phyloP scores from a whole-genome alignment of 2,113 vertebrate genomes.

The Tetrax tetrax region DNA sequence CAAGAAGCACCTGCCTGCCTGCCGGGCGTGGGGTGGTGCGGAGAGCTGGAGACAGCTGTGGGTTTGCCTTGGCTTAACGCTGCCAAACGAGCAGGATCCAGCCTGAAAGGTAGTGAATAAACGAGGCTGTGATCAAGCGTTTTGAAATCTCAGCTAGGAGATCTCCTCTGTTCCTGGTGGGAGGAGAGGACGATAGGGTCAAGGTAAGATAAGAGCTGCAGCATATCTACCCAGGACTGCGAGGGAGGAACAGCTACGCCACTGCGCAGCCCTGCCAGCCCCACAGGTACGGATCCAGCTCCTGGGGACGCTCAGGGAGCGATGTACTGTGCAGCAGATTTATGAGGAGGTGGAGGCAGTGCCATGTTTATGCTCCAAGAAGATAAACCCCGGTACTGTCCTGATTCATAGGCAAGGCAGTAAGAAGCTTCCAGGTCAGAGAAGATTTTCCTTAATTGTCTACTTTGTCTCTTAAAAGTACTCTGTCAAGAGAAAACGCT shows the following conservation, averaged over 20 bases:
- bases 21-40: accelerated
- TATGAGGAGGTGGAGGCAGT: neutral
- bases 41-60: neutral
- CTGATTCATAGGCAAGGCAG: neutral
- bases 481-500: neutral
- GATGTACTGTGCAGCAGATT: accelerated
- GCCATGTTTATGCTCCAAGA: neutral
- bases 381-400: neutral
- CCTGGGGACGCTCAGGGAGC: accelerated
- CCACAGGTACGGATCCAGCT: neutral
- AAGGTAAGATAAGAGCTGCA: neutral
- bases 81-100: neutral
- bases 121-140: accelerated
- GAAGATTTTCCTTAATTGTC: neutral
- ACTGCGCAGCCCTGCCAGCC: accelerated
- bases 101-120: neutral
- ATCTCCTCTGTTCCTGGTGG: accelerated
- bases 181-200: neutral
- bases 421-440: neutral
- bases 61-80: neutral
- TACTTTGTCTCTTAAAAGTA: neutral
- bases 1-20: neutral
- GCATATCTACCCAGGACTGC: neutral
- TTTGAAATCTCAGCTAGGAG: neutral
- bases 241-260: neutral